Evolutionary conservation across 2,888 invertebrate genomes (phyloP), one percentile per base, ranked within the genome.

Genomic region (Drosophila dives): DNA sequence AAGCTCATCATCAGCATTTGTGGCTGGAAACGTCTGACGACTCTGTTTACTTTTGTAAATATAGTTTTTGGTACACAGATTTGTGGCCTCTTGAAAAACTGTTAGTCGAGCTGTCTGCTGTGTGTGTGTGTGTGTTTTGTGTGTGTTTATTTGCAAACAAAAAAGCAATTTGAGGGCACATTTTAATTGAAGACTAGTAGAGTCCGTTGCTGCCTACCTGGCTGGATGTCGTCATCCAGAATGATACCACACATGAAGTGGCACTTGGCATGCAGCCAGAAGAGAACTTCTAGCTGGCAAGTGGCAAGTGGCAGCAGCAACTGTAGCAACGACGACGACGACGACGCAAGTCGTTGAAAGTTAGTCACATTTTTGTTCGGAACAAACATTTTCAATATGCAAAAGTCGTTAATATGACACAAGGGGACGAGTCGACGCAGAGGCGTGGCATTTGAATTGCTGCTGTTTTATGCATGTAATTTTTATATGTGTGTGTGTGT

Each of bases 341-440:
- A 70, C 76, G 60, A 74, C 85, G 88, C 80, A 72, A 83, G 55
- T 86, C 81, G 83, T 89, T 80, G 69, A 86, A 88, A 81, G 80
- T 89, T 86, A 90, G 89, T 86, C 89, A 90, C 89, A 85, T 40
- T 89, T 85, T 77, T 70, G 80, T 60, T 36, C 56, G 80, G 63
- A 5, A n/a, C 17, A 87, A 88, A 86, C 89, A 86, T 86, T 88
- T 86, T 86, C 90, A 86, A 86, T 86, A 86, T 86, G 85, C 86
- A 86, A 83, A 74, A 83, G 78, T 86, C 84, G 85, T 90, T 86
- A 90, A 90, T 88, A 83, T 78, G 81, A 64, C 72, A 23, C 49
- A 7, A 11, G 74, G 58, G n/a, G 40, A 26, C 34, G 34, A 49
- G 17, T 10, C 33, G 68, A 40, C 55, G 66, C 38, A 38, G 58